These are phyloP conservation scores for Falco peregrinus DNA, from an alignment of 2,797 vertebrate species.

Conservation along the genomic window DNA sequence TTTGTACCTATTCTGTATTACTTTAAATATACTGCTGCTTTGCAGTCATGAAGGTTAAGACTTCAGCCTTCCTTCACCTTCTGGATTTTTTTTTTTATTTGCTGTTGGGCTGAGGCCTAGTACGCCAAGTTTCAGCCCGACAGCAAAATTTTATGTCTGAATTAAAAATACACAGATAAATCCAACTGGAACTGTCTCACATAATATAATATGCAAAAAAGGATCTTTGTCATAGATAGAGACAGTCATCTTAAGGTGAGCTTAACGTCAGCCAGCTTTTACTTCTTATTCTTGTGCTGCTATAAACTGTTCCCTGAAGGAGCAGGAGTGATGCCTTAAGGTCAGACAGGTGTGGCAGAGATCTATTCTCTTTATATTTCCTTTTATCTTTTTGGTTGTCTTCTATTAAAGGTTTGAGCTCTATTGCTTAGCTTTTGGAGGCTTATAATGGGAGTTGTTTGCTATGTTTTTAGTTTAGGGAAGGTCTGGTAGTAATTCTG, in stretches of 20 bases:
- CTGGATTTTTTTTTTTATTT: neutral
- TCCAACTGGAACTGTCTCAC: constrained; percentile 66
- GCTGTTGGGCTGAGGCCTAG: constrained; percentile 20
- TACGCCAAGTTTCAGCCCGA: constrained; percentile 60
- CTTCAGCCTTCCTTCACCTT: neutral
- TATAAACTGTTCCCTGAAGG: constrained; percentile 1
- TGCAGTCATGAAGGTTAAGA: neutral
- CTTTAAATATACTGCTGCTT: neutral
- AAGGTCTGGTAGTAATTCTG: neutral
- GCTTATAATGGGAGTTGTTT: neutral
- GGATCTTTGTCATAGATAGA: constrained; percentile 52
- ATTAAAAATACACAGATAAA: constrained; percentile 73
- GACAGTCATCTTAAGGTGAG: constrained; percentile 46
- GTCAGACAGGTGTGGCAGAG: constrained; percentile 5
- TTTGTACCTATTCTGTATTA: neutral
- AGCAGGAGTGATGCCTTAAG: constrained; percentile 1
- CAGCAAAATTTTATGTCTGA: constrained; percentile 66
- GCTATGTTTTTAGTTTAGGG: neutral
- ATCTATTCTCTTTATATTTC: constrained; percentile 25
- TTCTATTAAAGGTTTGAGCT: neutral
- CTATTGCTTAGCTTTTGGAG: neutral
- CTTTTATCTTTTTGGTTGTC: neutral
- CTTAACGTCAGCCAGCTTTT: constrained; percentile 8
- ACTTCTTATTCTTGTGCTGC: constrained; percentile 29
- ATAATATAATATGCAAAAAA: constrained; percentile 73